phyloP scores from a whole-genome alignment of 2,797 vertebrate species.

The Melanogrammus aeglefinus region DNA sequence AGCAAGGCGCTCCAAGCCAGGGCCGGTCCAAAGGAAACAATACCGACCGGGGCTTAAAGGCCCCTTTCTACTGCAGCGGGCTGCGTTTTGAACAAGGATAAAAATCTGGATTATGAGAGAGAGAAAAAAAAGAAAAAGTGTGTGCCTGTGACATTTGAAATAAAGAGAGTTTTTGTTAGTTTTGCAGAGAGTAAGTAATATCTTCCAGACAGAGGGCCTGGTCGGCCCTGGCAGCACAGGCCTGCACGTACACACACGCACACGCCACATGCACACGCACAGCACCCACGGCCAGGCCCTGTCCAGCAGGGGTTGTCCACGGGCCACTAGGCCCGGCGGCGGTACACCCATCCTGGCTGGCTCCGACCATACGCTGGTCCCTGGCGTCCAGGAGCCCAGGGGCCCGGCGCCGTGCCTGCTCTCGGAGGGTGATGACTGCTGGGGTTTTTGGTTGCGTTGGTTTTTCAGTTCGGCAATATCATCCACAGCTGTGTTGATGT shows the following conservation, averaged over 20 bases:
- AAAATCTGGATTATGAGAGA: constrained; percentile 46
- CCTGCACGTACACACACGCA: constrained; percentile 33
- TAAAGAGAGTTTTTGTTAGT: constrained; percentile 68
- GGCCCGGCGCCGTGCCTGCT: background rate
- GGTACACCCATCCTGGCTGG: background rate
- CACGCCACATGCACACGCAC: background rate
- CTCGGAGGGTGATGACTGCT: background rate
- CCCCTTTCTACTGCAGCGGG: constrained; percentile 12
- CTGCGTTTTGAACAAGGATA: constrained; percentile 51
- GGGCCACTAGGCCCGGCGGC: background rate
- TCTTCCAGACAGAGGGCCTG: constrained; percentile 64
- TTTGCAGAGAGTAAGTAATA: constrained; percentile 64
- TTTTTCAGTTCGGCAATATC: background rate
- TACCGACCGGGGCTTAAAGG: constrained; percentile 63
- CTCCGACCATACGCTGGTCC: background rate
- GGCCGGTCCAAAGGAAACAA: constrained; percentile 71
- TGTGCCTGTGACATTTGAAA: constrained; percentile 67
- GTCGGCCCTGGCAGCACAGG: constrained; percentile 56
- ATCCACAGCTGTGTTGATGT: background rate
- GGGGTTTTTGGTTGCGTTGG: background rate
- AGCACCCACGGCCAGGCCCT: background rate
- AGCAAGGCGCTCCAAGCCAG: constrained; percentile 16
- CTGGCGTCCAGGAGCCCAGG: constrained; percentile 3
- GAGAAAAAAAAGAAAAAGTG: constrained; percentile 21
- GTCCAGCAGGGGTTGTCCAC: background rate